Evolutionary conservation across 2,797 vertebrate species (phyloP).

Genomic region (Odontamblyopus rebecca): DNA sequence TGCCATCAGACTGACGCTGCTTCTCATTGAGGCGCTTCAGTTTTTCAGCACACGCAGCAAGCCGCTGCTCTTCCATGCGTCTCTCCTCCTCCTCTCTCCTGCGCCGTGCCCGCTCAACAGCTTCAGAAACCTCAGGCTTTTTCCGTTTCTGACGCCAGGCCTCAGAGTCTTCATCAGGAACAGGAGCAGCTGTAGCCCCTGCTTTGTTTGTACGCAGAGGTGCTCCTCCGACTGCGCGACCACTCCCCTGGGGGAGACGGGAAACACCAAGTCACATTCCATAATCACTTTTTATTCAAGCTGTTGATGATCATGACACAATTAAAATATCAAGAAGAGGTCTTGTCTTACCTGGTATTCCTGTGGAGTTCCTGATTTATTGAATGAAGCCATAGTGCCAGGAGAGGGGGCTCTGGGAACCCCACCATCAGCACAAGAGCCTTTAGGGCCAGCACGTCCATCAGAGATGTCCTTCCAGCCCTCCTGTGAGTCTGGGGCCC

Average conservation of each 20-base stretch:
- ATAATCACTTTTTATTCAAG: not conserved
- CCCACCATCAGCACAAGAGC: constrained; percentile 61
- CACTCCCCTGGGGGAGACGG: constrained; percentile 40
- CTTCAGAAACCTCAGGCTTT: constrained; percentile 92
- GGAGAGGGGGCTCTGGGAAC: constrained; percentile 80
- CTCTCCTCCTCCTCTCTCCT: constrained; percentile 94
- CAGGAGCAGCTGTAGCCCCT: constrained; percentile 63
- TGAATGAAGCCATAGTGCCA: constrained; percentile 71
- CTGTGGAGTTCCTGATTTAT: constrained; percentile 76
- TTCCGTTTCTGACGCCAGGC: constrained; percentile 95
- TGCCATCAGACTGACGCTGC: constrained; percentile 70
- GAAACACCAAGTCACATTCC: not conserved
- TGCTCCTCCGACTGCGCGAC: constrained; percentile 67
- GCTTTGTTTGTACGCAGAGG: constrained; percentile 71
- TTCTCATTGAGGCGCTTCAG: constrained; percentile 96
- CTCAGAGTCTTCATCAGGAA: constrained; percentile 88
- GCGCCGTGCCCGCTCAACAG: constrained; percentile 92
- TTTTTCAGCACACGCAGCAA: constrained; percentile 97
- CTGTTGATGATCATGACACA: no score
- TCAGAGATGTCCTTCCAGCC: constrained; percentile 83
- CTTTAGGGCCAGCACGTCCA: constrained; percentile 75
- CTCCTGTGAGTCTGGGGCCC: constrained; percentile 79
- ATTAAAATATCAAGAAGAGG: not conserved
- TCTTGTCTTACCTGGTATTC: constrained; percentile 83
- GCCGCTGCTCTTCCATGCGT: constrained; percentile 94